Evolutionary conservation across 30 jellyfish, hydroid and myxozoan genomes (phyloP).

Genomic region (Thelohanellus kitauei): DNA sequence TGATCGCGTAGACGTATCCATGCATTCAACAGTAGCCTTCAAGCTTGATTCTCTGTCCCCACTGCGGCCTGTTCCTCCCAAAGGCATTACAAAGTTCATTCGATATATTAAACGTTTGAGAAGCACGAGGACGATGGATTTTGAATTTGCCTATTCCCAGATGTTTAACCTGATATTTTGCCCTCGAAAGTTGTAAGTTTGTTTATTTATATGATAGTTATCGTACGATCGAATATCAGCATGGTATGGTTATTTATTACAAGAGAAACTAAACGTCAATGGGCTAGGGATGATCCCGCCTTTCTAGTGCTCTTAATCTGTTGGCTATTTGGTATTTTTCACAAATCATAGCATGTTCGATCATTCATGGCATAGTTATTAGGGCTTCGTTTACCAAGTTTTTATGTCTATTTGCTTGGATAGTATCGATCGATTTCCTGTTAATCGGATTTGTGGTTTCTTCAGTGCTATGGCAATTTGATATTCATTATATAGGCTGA

Average conservation of each 20-base stretch:
- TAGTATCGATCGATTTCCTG: not conserved
- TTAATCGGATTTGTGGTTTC: no score
- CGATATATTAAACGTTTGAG: slow-evolving; percentile 33
- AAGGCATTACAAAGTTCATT: no score
- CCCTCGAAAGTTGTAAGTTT: slow-evolving; percentile 57
- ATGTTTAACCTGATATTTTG: slow-evolving; percentile 44
- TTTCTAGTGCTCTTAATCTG: slow-evolving; percentile 49
- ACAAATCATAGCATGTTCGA: not conserved
- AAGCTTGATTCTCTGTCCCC: no score
- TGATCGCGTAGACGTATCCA: no score
- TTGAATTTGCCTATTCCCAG: slow-evolving; percentile 86
- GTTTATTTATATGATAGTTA: slow-evolving; percentile 8
- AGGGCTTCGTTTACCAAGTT: not conserved
- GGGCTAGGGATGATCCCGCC: slow-evolving; percentile 99
- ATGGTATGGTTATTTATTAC: slow-evolving; percentile 8
- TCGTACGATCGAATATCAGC: slow-evolving; percentile 27
- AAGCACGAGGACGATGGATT: slow-evolving; percentile 63
- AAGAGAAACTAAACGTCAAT: slow-evolving; percentile 69
- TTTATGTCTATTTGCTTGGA: not conserved
- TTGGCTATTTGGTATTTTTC: slow-evolving; percentile 36
- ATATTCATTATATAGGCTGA: slow-evolving; percentile 11
- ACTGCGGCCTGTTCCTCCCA: no score
- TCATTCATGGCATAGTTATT: not conserved
- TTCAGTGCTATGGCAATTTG: no score
- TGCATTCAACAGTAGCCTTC: no score